Evolutionary conservation across 2,797 vertebrate genomes (phyloP).

Genomic region (Geotrypetes seraphini): DNA sequence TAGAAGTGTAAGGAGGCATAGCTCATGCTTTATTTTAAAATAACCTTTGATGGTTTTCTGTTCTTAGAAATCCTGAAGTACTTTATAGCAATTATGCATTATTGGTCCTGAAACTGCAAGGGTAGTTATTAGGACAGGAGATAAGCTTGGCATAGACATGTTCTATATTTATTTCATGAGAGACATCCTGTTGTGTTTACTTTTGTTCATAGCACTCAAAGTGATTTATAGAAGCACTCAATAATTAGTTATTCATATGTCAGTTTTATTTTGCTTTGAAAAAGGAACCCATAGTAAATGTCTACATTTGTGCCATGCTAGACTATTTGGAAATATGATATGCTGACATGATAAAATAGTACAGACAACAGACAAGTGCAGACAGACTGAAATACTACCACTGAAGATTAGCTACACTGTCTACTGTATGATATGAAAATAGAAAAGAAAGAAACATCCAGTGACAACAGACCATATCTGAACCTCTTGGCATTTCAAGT

Average conservation of each 20-base stretch:
- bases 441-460: background rate
- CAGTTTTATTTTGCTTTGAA: background rate
- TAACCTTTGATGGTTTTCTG: background rate
- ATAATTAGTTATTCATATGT: too few species aligned
- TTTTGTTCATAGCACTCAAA: background rate
- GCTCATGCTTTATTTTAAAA: too few species aligned
- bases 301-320: too few species aligned
- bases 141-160: background rate
- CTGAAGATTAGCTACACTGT: background rate
- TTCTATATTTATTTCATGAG: slow-evolving; percentile 1
- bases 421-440: background rate
- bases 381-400: background rate
- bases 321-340: background rate
- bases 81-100: slow-evolving; percentile 1
- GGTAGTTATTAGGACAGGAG: background rate
- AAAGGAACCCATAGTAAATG: too few species aligned
- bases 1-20: too few species aligned
- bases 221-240: too few species aligned
- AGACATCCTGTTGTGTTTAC: background rate
- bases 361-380: background rate
- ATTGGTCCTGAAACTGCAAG: background rate
- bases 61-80: background rate
- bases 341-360: background rate
- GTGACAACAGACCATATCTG: background rate
- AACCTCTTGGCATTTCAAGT: background rate